Percentiles rank a stretch among this genome's conserved stretches.
Evolutionary conservation across 2,797 vertebrate genomes (phyloP).

Genomic region (Cyprinella venusta): DNA sequence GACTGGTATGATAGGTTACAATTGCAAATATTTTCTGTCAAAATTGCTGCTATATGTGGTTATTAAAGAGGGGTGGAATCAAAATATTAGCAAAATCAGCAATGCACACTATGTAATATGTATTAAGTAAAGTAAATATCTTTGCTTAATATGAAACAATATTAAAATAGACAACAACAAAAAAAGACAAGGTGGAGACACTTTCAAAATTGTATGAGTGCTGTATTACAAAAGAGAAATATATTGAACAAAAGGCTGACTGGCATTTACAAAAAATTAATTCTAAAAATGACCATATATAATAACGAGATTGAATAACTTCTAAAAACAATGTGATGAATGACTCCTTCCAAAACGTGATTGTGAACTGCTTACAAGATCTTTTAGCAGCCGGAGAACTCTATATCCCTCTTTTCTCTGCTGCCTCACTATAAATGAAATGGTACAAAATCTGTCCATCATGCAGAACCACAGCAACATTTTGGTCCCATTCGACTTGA

Average conservation of each 20-base stretch:
- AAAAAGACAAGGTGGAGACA: not conserved
- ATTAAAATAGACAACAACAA: too few species aligned
- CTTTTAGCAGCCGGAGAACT: not conserved
- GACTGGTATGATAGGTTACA: not conserved
- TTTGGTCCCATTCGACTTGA: not conserved
- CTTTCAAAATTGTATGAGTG: not conserved
- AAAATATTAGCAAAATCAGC: not conserved
- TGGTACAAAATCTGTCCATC: not conserved
- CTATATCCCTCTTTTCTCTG: not conserved
- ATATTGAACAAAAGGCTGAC: not conserved
- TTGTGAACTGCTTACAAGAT: not conserved
- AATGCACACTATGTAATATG: not conserved
- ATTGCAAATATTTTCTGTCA: not conserved
- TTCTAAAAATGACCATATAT: not conserved
- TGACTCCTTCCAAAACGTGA: not conserved
- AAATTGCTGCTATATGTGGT: not conserved
- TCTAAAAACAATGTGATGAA: not conserved
- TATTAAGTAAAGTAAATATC: not conserved
- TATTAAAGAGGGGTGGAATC: not conserved
- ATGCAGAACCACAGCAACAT: not conserved
- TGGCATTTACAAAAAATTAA: not conserved
- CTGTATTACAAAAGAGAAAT: constrained; percentile 13
- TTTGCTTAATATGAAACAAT: not conserved
- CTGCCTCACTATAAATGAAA: not conserved
- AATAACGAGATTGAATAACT: constrained; percentile 1